phyloP scores from a whole-genome alignment of 2,797 vertebrate species.

The Coregonus suidteri region DNA sequence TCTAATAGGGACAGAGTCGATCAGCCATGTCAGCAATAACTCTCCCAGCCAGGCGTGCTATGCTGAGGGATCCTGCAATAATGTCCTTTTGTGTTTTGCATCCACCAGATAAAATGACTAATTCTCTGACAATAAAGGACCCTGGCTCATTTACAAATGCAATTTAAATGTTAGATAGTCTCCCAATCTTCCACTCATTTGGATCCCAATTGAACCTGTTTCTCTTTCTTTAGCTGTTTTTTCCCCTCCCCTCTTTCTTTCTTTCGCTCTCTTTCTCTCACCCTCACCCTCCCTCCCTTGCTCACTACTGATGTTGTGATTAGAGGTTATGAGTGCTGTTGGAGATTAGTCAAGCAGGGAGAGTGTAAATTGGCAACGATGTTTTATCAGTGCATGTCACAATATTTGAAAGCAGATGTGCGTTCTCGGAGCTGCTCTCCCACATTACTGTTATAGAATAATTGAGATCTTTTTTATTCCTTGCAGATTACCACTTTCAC shows the following conservation, averaged over 20 bases:
- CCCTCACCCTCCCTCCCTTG: slow-evolving; percentile 37
- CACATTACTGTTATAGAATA: slow-evolving; percentile 88
- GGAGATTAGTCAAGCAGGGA: slow-evolving; percentile 89
- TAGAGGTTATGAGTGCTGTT: slow-evolving; percentile 85
- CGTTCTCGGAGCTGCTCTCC: slow-evolving; percentile 84
- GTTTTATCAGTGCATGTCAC: slow-evolving; percentile 91
- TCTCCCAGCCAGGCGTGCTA: slow-evolving; percentile 15
- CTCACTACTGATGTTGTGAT: slow-evolving; percentile 85
- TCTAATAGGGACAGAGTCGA: slow-evolving; percentile 24
- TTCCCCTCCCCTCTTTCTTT: slow-evolving; percentile 11
- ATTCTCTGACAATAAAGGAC: slow-evolving; percentile 77
- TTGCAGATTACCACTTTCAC: slow-evolving; percentile 85
- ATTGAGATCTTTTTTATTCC: slow-evolving; percentile 87
- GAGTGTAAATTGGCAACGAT: slow-evolving; percentile 93
- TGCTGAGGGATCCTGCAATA: slow-evolving; percentile 28
- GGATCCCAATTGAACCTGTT: slow-evolving; percentile 79
- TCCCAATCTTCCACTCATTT: slow-evolving; percentile 84
- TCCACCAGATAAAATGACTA: slow-evolving; percentile 75
- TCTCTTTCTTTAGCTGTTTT: slow-evolving; percentile 41
- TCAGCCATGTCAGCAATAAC: slow-evolving; percentile 31
- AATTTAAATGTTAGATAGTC: slow-evolving; percentile 87
- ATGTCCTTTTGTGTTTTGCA: slow-evolving; percentile 64
- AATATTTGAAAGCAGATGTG: slow-evolving; percentile 85
- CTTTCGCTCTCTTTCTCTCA: slow-evolving; percentile 8
- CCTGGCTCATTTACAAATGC: slow-evolving; percentile 90